Evolutionary conservation across 1,140 invertebrate genomes (phyloP).

Genomic region (Brachionus angularis): DNA sequence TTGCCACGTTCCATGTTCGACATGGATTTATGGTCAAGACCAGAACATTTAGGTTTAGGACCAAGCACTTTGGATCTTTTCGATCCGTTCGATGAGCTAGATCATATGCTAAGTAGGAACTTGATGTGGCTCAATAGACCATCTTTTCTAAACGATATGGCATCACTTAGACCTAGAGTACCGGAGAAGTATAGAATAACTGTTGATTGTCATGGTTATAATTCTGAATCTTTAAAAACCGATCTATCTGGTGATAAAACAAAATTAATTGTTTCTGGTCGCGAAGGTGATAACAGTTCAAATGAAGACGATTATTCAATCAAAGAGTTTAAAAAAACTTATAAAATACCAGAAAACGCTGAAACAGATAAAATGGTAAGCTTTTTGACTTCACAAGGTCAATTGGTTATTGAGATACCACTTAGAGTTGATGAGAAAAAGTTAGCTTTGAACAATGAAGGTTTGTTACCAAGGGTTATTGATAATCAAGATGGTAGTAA

Average conservation of each 20-base stretch:
- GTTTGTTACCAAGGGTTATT: neutral
- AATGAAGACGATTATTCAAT: neutral
- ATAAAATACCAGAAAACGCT: neutral
- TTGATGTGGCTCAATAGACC: neutral
- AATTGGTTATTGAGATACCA: neutral
- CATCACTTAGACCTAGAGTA: neutral
- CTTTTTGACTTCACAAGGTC: neutral
- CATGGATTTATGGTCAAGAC: neutral
- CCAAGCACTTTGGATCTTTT: neutral
- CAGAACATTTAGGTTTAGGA: neutral
- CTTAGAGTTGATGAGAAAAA: neutral
- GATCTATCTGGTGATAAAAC: neutral
- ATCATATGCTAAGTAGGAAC: neutral
- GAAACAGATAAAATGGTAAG: neutral
- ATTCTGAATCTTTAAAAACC: neutral
- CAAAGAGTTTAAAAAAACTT: neutral
- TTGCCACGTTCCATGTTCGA: neutral
- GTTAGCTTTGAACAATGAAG: neutral
- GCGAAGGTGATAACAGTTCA: too few relatives aligned
- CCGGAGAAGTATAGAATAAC: neutral
- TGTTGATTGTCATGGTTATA: neutral
- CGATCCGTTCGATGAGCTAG: neutral
- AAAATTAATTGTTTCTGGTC: neutral
- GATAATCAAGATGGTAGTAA: neutral
- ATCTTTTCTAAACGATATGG: neutral